Conservation (phyloP, 1,140 invertebrate genomes). For the Popillia japonica region DNA sequence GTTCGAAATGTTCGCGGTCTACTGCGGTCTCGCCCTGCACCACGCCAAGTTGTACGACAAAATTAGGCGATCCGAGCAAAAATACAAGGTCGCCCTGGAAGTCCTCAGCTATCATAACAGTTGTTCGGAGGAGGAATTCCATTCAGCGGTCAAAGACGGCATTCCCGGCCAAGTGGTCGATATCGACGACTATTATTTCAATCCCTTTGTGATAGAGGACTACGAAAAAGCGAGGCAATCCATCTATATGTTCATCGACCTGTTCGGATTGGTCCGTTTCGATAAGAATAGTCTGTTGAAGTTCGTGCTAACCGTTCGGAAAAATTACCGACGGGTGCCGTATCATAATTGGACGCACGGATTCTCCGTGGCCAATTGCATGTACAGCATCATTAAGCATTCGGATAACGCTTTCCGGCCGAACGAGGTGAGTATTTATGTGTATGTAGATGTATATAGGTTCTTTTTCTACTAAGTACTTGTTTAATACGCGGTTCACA, state of each 20-base stretch:
- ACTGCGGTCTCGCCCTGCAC: slow-evolving; percentile 85
- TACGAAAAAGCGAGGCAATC: slow-evolving; percentile 71
- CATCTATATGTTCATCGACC: slow-evolving; percentile 81
- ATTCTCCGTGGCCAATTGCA: slow-evolving; percentile 84
- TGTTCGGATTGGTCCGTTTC: slow-evolving; percentile 65
- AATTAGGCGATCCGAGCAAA: slow-evolving; percentile 83
- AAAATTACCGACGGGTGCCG: slow-evolving; percentile 82
- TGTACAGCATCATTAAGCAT: slow-evolving; percentile 79
- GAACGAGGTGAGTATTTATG: slow-evolving; percentile 65
- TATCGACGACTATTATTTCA: slow-evolving; percentile 74
- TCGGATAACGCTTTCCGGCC: slow-evolving; percentile 65
- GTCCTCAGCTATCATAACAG: slow-evolving; percentile 86
- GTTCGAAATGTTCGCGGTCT: slow-evolving; percentile 85
- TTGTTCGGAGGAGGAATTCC: slow-evolving; percentile 73
- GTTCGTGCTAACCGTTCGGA: slow-evolving; percentile 82
- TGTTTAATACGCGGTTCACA: too few relatives aligned
- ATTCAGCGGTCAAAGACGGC: slow-evolving; percentile 60
- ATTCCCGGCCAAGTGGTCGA: slow-evolving; percentile 57
- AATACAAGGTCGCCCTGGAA: slow-evolving; percentile 80
- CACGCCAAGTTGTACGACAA: slow-evolving; percentile 88
- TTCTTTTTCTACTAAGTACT: too few relatives aligned
- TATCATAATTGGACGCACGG: slow-evolving; percentile 90
- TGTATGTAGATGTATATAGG: not conserved
- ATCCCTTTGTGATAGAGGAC: slow-evolving; percentile 73
- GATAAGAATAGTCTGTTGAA: slow-evolving; percentile 70